A percentile compares a stretch with the other conserved stretches of the same genome.
phyloP scores from a whole-genome alignment of 2,888 invertebrate species.

The Thymelicus acteon region DNA sequence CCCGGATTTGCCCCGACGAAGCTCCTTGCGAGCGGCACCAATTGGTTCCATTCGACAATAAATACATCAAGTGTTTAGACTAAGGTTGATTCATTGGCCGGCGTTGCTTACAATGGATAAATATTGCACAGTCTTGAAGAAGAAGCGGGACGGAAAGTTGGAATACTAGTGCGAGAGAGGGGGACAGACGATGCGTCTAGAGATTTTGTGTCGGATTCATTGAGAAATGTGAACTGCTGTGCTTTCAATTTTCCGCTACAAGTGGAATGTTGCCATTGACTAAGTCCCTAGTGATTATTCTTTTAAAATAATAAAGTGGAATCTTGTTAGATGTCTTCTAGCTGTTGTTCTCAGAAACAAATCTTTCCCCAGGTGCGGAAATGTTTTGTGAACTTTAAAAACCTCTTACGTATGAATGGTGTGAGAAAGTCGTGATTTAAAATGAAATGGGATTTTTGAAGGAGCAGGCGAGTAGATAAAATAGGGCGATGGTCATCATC shows the following conservation, averaged over 20 bases:
- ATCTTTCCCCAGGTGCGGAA: too few species aligned
- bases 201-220: constrained; percentile 28
- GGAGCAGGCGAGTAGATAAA: too few species aligned
- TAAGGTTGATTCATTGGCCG: constrained; percentile 52
- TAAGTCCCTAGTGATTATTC: constrained; percentile 10
- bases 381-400: too few species aligned
- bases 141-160: constrained; percentile 8
- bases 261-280: constrained; percentile 31
- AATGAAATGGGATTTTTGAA: too few species aligned
- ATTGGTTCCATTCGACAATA: constrained; percentile 54
- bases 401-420: too few species aligned
- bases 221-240: constrained; percentile 31
- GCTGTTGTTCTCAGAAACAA: not conserved
- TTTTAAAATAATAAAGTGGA: constrained; percentile 21
- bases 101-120: constrained; percentile 36
- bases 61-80: constrained; percentile 68
- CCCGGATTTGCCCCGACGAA: constrained; percentile 24
- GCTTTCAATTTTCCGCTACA: constrained; percentile 38
- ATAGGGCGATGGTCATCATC: too few species aligned
- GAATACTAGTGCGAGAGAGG: not conserved
- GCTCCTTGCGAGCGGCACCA: constrained; percentile 27
- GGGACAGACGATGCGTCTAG: constrained; percentile 7
- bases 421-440: too few species aligned
- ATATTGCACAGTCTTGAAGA: constrained; percentile 33
- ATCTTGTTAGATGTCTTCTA: not conserved